Base-by-base conservation (phyloP, 2,888 invertebrate genomes). In the Cryptocephalus primarius region DNA sequence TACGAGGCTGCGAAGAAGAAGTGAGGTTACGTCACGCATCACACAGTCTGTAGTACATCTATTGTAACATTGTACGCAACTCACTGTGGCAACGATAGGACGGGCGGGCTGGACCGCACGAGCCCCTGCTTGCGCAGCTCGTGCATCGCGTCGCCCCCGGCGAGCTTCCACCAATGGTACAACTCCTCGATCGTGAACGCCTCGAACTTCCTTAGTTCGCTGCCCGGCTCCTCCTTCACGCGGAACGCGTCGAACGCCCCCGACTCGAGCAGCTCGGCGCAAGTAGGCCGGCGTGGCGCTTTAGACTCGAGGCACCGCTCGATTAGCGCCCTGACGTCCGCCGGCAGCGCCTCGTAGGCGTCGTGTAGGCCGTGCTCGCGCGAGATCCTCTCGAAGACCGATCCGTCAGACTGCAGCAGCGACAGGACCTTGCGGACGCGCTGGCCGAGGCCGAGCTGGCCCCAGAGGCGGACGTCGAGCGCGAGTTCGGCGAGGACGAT, bases 121-220 rank as follows among this genome's bases (percentile, higher is more conserved):
- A 95, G 74, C 0, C 91, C 91, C 67, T 92, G 90, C 63, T 88
- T 90, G 63, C 89, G 90, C 33, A 97, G 73, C 65, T 93, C 93
- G 1, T 83, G 77, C 51, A 89, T 86, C 45, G 95, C 85, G 72
- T 96, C 95, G 0, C 95, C 95, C 1, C 97, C 97, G 12, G 96
- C 90, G 47, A 97, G 67, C 66, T 90, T 88, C 97, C 97, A 97
- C 71, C 94, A 80, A 66, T 93, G 87, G 67, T 94, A 97, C 31
- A 94, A 76, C 63, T 93, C 89, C 51, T 86, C 81, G 53, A 95
- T 72, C 9, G 82, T 70, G 48, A 70, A 69, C 13, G 63, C 61
- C 54, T 68, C 62, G 49, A 63, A 69, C 1, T 60, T 58, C 31
- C 36, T 34, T 8, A 34, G 33, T 14, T 40, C 22, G 32, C n/a